These are phyloP conservation scores for Mirounga angustirostris DNA, from an alignment of 2,113 vertebrate species.

Conservation along the genomic window DNA sequence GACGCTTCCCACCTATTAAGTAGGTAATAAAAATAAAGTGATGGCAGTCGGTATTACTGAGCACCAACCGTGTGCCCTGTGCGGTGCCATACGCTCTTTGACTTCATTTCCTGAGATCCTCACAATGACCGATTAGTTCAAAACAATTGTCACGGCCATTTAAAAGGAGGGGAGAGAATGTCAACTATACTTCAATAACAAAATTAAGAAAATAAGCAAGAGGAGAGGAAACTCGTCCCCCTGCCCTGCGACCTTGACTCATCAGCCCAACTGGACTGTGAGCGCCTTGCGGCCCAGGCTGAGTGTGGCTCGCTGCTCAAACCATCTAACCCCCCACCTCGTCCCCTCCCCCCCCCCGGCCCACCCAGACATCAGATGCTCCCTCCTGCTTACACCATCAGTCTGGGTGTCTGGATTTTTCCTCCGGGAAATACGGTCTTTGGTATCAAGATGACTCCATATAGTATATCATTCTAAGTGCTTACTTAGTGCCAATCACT, in stretches of 20 bases:
- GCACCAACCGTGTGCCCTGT: not conserved
- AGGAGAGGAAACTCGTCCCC: not conserved
- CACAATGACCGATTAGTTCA: accelerated
- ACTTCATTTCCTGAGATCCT: not conserved
- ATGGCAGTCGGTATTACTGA: not conserved
- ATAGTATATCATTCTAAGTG: not conserved
- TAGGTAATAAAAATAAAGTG: not conserved
- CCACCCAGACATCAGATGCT: not conserved
- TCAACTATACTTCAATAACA: not conserved
- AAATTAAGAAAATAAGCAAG: not conserved
- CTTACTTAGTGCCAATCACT: not conserved
- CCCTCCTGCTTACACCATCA: not conserved
- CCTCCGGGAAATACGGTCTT: not conserved
- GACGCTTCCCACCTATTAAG: not conserved
- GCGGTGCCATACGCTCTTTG: not conserved
- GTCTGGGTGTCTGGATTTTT: not conserved
- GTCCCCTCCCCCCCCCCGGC: no score
- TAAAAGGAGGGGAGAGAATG: not conserved
- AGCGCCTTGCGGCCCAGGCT: not conserved
- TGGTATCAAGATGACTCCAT: not conserved
- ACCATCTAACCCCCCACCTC: accelerated
- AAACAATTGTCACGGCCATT: not conserved
- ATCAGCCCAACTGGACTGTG: not conserved
- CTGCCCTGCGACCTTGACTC: not conserved
- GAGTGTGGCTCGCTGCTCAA: not conserved